phyloP scores from a whole-genome alignment of 2,888 invertebrate genomes.

The Fragum sueziense region DNA sequence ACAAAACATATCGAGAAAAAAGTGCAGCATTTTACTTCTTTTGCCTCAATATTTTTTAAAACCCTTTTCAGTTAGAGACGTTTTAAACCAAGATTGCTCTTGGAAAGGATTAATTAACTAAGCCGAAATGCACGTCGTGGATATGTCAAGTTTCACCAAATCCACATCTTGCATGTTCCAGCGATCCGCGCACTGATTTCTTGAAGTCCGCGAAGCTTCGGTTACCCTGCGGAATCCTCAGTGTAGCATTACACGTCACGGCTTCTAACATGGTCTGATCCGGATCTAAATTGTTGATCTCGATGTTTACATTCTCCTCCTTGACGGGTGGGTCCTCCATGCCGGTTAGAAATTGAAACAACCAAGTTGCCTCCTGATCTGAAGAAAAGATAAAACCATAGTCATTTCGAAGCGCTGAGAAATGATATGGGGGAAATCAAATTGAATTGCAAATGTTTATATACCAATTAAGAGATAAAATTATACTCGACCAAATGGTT shows the following conservation, averaged over 20 bases:
- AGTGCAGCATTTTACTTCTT: too few relatives aligned
- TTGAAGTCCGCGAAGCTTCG: conserved; percentile 38
- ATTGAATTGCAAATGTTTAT: too few relatives aligned
- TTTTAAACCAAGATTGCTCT: too few relatives aligned
- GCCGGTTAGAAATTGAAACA: conserved; percentile 59
- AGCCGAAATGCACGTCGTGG: neutral
- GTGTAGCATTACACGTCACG: conserved; percentile 36
- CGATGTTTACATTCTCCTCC: conserved; percentile 41
- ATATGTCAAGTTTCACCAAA: conserved; percentile 38
- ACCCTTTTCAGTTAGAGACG: too few relatives aligned
- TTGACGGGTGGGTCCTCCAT: conserved; percentile 52
- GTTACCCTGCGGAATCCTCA: conserved; percentile 58
- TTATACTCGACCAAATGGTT: too few relatives aligned
- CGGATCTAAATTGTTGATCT: conserved; percentile 45
- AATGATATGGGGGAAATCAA: too few relatives aligned
- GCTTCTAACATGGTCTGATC: conserved; percentile 46
- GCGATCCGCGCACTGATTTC: conserved; percentile 42
- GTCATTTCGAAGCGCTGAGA: too few relatives aligned
- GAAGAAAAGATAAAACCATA: too few relatives aligned
- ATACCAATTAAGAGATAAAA: too few relatives aligned
- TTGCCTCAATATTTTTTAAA: too few relatives aligned
- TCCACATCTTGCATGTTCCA: conserved; percentile 39
- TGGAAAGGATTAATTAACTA: neutral
- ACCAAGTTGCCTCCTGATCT: conserved; percentile 51
- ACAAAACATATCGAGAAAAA: too few relatives aligned